Conservation (phyloP, 2,797 vertebrate species). For the Acrossocheilus fasciatus region DNA sequence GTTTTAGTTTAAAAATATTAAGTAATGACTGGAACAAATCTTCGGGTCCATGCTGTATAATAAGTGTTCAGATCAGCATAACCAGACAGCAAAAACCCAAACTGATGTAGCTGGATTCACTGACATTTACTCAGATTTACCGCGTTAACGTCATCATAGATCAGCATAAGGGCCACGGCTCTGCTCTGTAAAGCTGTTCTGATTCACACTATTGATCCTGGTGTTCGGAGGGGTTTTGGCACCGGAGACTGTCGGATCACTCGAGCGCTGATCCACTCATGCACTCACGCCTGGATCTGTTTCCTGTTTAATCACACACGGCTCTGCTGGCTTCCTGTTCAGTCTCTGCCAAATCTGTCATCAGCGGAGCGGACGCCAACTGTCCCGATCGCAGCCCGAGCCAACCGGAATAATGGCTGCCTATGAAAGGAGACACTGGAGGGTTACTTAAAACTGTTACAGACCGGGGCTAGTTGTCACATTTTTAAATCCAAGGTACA, state of each 20-base stretch:
- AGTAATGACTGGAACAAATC: neutral
- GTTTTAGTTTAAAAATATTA: no score
- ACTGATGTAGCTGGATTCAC: neutral
- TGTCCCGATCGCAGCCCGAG: neutral
- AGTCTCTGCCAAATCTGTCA: constrained; percentile 6
- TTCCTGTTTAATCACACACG: constrained; percentile 23
- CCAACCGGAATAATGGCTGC: neutral
- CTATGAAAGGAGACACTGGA: neutral
- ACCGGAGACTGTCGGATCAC: neutral
- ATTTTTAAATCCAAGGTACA: neutral
- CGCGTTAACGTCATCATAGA: neutral
- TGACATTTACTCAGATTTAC: neutral
- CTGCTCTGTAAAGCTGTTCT: neutral
- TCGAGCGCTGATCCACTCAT: constrained; percentile 7
- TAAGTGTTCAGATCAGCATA: neutral
- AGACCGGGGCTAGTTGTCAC: neutral
- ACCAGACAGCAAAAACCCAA: neutral
- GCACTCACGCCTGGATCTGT: constrained; percentile 22
- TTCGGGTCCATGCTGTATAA: neutral
- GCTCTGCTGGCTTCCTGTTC: neutral
- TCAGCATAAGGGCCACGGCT: neutral
- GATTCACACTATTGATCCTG: constrained; percentile 18
- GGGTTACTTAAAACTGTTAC: neutral
- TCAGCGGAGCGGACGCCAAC: neutral
- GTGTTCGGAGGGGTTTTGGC: constrained; percentile 1